These are phyloP conservation scores for Synanthedon formicaeformis DNA, from an alignment of 2,888 invertebrate genomes.

Conservation along the genomic window DNA sequence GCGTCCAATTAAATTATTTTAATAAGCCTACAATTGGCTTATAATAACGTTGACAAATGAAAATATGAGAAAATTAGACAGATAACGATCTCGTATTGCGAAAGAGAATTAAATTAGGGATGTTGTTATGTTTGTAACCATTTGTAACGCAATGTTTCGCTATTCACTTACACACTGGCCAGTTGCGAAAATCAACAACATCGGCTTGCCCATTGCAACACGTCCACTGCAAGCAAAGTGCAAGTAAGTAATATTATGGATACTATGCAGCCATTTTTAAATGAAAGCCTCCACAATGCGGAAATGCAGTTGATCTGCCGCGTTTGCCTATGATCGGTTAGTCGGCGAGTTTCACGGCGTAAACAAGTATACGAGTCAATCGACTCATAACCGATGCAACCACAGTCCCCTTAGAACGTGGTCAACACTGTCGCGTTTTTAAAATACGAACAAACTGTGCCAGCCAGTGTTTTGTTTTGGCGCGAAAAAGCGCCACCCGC, in stretches of 20 bases:
- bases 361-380: slow-evolving; percentile 58
- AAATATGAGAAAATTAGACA: no score
- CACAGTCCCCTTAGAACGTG: slow-evolving; percentile 55
- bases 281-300: slow-evolving; percentile 31
- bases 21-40: no score
- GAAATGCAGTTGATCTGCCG: slow-evolving; percentile 33
- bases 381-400: slow-evolving; percentile 55
- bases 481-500: slow-evolving; percentile 35
- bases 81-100: neutral
- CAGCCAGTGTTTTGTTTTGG: slow-evolving; percentile 18
- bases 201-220: slow-evolving; percentile 19
- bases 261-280: slow-evolving; percentile 46
- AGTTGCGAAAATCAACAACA: slow-evolving; percentile 24
- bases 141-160: neutral
- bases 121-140: neutral
- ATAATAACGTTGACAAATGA: no score
- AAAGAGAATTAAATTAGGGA: neutral
- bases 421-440: slow-evolving; percentile 20
- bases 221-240: slow-evolving; percentile 13
- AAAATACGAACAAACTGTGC: neutral
- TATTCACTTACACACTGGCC: slow-evolving; percentile 1
- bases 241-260: slow-evolving; percentile 16
- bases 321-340: slow-evolving; percentile 45
- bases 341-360: slow-evolving; percentile 31
- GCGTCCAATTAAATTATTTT: no score